Percentiles rank a stretch among this genome's conserved stretches.
These are phyloP conservation scores for Anhinga anhinga DNA, from an alignment of 2,113 vertebrate genomes.

Conservation along the genomic window DNA sequence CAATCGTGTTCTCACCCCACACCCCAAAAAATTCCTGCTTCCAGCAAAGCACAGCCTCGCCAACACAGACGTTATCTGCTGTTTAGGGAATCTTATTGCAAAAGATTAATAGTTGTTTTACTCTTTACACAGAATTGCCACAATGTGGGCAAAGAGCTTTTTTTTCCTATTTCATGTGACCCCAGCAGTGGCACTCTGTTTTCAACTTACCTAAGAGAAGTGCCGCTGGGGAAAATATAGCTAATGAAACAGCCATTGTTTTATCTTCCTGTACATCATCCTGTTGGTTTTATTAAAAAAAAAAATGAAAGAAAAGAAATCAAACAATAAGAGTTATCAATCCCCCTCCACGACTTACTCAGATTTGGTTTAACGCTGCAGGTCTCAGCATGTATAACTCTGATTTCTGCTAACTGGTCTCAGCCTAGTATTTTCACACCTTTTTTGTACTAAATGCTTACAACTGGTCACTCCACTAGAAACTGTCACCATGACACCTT, in stretches of 20 bases:
- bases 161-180: not conserved
- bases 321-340: slow-evolving; percentile 69
- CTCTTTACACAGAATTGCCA: not conserved
- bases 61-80: not conserved
- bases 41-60: not conserved
- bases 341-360: slow-evolving; percentile 76
- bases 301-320: not conserved
- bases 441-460: slow-evolving; percentile 84
- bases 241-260: slow-evolving; percentile 39
- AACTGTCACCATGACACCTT: slow-evolving; percentile 74
- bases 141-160: not conserved
- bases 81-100: not conserved
- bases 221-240: not conserved
- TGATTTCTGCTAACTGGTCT: slow-evolving; percentile 89
- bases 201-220: slow-evolving; percentile 1
- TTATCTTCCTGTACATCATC: slow-evolving; percentile 39
- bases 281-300: not conserved
- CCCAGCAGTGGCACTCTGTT: not conserved
- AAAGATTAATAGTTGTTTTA: slow-evolving; percentile 4
- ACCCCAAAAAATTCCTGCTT: not conserved
- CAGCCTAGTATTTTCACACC: slow-evolving; percentile 84
- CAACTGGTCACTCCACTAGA: slow-evolving; percentile 75
- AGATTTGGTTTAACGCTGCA: slow-evolving; percentile 75
- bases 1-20: not conserved
- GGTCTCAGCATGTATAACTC: slow-evolving; percentile 79